Evolutionary conservation across 2,888 invertebrate species (phyloP).

Genomic region (Aspidiotus destructor): DNA sequence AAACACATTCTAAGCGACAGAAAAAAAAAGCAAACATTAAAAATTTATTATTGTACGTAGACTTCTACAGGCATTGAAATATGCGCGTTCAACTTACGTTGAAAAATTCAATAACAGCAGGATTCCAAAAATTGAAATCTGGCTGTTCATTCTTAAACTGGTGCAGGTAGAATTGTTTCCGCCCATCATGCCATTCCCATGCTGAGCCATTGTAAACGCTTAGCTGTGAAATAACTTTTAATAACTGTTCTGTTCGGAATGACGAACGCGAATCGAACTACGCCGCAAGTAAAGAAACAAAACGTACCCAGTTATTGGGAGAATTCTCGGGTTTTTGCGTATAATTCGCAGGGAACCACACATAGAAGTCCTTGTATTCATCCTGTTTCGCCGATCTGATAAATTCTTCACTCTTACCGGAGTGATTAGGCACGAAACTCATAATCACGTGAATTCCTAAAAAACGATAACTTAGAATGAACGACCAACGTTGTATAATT

Average conservation of each 20-base stretch:
- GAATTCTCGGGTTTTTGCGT: slow-evolving; percentile 41
- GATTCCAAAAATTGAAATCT: slow-evolving; percentile 71
- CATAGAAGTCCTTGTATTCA: slow-evolving; percentile 62
- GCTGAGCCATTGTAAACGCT: slow-evolving; percentile 52
- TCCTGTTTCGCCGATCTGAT: slow-evolving; percentile 50
- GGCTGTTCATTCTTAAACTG: slow-evolving; percentile 60
- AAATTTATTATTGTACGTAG: neutral
- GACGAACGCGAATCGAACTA: neutral
- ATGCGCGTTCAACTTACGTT: slow-evolving; percentile 39
- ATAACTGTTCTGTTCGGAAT: neutral
- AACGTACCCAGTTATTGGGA: slow-evolving; percentile 55
- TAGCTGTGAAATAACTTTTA: slow-evolving; percentile 40
- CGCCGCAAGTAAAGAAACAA: neutral
- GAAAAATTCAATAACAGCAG: slow-evolving; percentile 55
- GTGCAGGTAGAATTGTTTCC: slow-evolving; percentile 67
- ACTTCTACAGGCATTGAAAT: neutral
- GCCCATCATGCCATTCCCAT: slow-evolving; percentile 57
- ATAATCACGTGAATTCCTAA: slow-evolving; percentile 54
- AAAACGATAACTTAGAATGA: slow-evolving; percentile 25
- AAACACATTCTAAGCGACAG: slow-evolving; percentile 49
- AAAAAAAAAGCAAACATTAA: slow-evolving; percentile 25
- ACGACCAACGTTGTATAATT: neutral
- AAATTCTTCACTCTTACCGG: slow-evolving; percentile 64
- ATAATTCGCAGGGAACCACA: slow-evolving; percentile 54
- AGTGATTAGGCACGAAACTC: slow-evolving; percentile 65